Percentiles rank a stretch among this genome's conserved stretches.
Conservation (phyloP, 2,888 invertebrate genomes). For the Lydus trimaculatus region DNA sequence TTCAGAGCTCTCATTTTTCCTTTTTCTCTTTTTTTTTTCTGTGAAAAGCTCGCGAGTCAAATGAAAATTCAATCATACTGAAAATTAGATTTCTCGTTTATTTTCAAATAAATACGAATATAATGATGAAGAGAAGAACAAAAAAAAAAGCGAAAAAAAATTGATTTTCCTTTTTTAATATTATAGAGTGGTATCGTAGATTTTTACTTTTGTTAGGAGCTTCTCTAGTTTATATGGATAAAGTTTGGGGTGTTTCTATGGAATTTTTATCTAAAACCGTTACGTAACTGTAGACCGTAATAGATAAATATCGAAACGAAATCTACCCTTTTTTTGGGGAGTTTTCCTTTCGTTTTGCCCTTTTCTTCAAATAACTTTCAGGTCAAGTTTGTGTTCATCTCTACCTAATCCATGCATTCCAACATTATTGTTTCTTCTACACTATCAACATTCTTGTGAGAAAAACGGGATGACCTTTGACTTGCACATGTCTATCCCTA, state of each 20-base stretch:
- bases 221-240: not conserved
- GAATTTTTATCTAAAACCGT: slow-evolving; percentile 16
- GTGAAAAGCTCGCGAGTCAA: not conserved
- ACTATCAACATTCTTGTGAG: slow-evolving; percentile 31
- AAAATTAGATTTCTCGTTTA: not conserved
- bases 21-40: no score
- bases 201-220: not conserved
- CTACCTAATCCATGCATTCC: slow-evolving; percentile 39
- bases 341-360: not conserved
- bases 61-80: slow-evolving; percentile 1
- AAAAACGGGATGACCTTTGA: not conserved
- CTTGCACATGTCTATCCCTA: slow-evolving; percentile 9
- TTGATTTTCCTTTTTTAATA: no score
- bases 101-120: not conserved
- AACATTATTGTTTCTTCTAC: slow-evolving; percentile 38
- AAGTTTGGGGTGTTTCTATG: not conserved
- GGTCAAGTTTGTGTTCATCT: slow-evolving; percentile 19
- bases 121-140: not conserved
- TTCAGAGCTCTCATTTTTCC: not conserved
- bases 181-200: no score
- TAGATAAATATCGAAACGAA: slow-evolving; percentile 38
- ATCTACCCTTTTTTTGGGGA: slow-evolving; percentile 12
- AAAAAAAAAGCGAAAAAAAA: not conserved
- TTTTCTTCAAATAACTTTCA: not conserved
- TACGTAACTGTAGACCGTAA: slow-evolving; percentile 26